Evolutionary conservation across 2,113 vertebrate species (phyloP), one percentile per base, ranked within the genome.

Genomic region (Aegypius monachus): DNA sequence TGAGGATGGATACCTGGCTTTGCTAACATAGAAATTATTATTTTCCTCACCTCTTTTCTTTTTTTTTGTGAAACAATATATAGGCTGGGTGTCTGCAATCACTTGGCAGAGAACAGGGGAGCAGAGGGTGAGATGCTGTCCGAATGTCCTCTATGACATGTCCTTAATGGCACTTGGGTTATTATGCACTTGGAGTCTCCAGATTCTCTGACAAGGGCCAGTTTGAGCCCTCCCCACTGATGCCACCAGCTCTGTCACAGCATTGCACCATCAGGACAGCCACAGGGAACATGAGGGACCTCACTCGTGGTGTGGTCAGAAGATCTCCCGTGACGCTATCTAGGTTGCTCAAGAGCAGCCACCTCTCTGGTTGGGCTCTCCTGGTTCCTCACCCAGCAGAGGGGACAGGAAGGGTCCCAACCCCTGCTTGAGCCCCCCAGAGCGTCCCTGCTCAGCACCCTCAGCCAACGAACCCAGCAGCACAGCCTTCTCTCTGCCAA

Each of bases 401-500:
- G 5, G 3, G 71, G 27, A 52, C 4, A 16, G 70, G 17, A 91
- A 81, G 19, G 45, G 6, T 63, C 45, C 52, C 38, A 79, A 17
- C 3, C 21, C 2, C n/a, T 79, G 26, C 61, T 38, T 47, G 52
- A 88, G 43, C 6, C 3, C 11, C 14, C 2, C 12, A 0, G 0
- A 81, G 34, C 23, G 61, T 61, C 56, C 20, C 25, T 55, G 21
- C 53, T 53, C 7, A 43, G n/a, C 21, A 16, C 31, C 6, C 48
- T 61, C 21, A 79, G 34, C 21, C 71, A 10, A 15, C 36, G 38
- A 83, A 55, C n/a, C 34, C 62, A 78, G 55, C 63, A 80, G 29
- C 6, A 7, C 43, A 3, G 4, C 47, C 36, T 90, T 10, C 5
- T 27, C 47, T 89, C 72, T 91, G 23, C 81, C 74, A 84, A 2